Base-by-base conservation (phyloP, 1,140 invertebrate species). In the Sycophaga agraensis region DNA sequence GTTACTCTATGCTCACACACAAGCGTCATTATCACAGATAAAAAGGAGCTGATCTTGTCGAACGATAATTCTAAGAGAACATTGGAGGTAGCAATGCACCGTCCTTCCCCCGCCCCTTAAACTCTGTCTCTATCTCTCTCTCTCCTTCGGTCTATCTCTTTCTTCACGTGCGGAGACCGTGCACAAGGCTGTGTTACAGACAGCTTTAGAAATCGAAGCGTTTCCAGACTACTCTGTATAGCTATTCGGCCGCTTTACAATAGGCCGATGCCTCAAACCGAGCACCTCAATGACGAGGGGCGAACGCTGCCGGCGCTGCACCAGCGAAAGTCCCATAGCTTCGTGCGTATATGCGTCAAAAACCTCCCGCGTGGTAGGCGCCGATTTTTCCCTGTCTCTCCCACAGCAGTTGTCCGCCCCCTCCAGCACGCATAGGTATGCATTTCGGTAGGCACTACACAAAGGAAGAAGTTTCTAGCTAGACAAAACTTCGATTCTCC, bases 21-120 rank as follows among this genome's bases (percentile, higher is more conserved):
- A 54, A 37, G 31, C 24, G 49, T 6, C 26, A 62, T 49, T 62
- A 62, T 62, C 59, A 62, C 35, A 40, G 50, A 62, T 62, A 21
- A 62, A 62, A 62, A 54, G 55, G 51, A 62, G 49, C 50, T 43
- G 50, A 62, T 62, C 34, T 48, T 12, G 24, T 7, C 37, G 24
- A 62, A 12, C 42, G 50, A 62, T 62, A 62, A 62, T 60, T 54
- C 50, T 28, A 9, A 8, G 31, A 48, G 22, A 48, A 48, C 43
- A 62, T 46, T 39, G 40, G 43, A 48, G 28, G 42, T 51, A 62
- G 24, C 51, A 34, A 62, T 55, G 59, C 51, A 55, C 55, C 51
- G 39, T 35, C 19, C n/a, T 54, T 48, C 46, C 19, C 54, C n/a
- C n/a, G n/a, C n/a, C n/a, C n/a, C n/a, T n/a, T n/a, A n/a, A n/a